Evolutionary conservation across 2,797 vertebrate genomes (phyloP), one percentile per base, ranked within the genome.

Genomic region (Craterocephalus amniculus): DNA sequence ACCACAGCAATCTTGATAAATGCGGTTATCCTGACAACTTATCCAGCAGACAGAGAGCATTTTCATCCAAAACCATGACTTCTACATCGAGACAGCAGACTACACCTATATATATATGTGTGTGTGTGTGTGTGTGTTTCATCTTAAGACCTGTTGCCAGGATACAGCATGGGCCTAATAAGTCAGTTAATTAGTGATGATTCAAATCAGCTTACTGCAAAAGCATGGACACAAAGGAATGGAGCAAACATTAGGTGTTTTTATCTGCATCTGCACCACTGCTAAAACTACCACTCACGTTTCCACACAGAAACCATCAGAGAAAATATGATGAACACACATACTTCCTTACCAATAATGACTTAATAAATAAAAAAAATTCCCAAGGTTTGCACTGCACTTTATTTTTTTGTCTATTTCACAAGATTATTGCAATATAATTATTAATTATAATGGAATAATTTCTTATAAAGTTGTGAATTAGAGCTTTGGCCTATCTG

Each of bases 121-220:
- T 10, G 31, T 11, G 11, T 38, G 32, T 59, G 45, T 51, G 18
- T 29, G 26, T 60, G 51, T n/a, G 54, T 68, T 35, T 35, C 56
- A 58, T 80, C 70, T 75, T 59, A 54, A 74, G 58, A 83, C 64
- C 63, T 82, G 83, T 84, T 89, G 86, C 83, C 78, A 80, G 79
- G 85, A 89, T 74, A 88, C 83, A 26, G 65, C 73, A 66, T 40
- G 67, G 68, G 67, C 63, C 51, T 71, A 82, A 85, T 71, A 75
- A 67, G 24, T 34, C 61, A 48, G 63, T 71, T 81, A 83, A 89
- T 81, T 74, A 84, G 78, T 73, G 56, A 78, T 83, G 76, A 84
- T 72, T 72, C 54, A 72, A 61, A 68, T 29, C 55, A 56, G 38
- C 63, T 54, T n/a, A 64, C 57, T 66, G 72, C 38, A 62, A 71